These are phyloP conservation scores for Ficedula albicollis DNA, from an alignment of 2,797 vertebrate genomes.

Conservation along the genomic window DNA sequence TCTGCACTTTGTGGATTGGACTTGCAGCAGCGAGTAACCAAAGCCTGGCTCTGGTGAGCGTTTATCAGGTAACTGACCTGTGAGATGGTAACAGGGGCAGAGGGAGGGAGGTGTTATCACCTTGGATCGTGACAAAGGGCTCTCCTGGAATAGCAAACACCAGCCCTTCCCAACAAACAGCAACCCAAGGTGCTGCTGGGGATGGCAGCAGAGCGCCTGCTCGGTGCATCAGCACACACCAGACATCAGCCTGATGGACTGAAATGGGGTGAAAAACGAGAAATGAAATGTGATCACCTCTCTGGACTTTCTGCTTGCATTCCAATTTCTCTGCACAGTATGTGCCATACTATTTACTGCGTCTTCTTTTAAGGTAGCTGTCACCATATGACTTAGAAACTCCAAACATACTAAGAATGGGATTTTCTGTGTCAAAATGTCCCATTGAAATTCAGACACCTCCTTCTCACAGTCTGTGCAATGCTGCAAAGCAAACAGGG, in stretches of 20 bases:
- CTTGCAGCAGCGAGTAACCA: background rate
- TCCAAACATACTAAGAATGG: conserved; percentile 41
- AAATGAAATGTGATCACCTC: background rate
- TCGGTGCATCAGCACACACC: background rate
- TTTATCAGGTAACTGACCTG: conserved; percentile 31
- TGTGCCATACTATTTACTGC: background rate
- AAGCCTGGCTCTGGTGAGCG: background rate
- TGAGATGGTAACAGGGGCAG: background rate
- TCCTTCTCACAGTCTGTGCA: conserved; percentile 71
- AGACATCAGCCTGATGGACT: background rate
- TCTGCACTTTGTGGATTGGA: background rate
- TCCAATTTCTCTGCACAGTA: background rate
- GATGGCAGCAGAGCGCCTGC: background rate
- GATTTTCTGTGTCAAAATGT: conserved; percentile 61
- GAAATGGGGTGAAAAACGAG: background rate
- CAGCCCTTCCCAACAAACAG: background rate
- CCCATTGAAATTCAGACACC: conserved; percentile 66
- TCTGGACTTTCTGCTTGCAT: background rate
- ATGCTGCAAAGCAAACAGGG: background rate
- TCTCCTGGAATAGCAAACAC: background rate
- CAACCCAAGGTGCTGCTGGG: background rate
- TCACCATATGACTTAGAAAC: background rate
- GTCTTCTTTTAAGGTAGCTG: conserved; percentile 27
- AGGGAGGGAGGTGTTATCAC: background rate
- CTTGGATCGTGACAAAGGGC: background rate